Evolutionary conservation across 2,888 invertebrate genomes (phyloP).

Genomic region (Drosophila mulleri): DNA sequence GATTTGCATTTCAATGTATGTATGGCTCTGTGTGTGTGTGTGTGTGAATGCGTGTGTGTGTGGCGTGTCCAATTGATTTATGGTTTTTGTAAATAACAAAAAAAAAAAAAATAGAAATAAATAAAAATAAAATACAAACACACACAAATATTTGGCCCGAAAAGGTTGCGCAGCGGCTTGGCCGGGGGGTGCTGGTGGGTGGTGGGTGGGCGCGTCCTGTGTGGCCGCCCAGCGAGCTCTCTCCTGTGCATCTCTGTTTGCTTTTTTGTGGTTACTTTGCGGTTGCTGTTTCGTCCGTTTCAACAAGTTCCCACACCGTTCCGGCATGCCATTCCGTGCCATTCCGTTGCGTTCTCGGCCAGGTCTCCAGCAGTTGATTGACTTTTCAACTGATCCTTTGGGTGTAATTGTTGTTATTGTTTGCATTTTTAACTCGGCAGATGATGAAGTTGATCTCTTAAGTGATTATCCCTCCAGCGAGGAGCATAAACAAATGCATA

Average conservation of each 20-base stretch:
- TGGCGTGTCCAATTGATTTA: constrained; percentile 85
- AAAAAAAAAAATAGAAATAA: constrained; percentile 11
- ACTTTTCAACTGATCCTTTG: constrained; percentile 83
- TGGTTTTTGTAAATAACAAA: constrained; percentile 83
- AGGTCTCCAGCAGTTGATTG: constrained; percentile 70
- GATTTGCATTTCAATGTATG: constrained; percentile 80
- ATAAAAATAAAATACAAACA: constrained; percentile 49
- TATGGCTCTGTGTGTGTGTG: constrained; percentile 21
- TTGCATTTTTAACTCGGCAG: constrained; percentile 57
- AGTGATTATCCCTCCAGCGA: not conserved
- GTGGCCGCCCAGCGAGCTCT: constrained; percentile 49
- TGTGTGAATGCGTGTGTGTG: constrained; percentile 47
- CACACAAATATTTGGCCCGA: constrained; percentile 51
- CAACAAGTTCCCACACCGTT: constrained; percentile 52
- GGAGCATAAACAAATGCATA: not conserved
- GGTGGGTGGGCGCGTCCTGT: constrained; percentile 30
- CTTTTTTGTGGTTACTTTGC: constrained; percentile 76
- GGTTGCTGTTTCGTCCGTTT: constrained; percentile 65
- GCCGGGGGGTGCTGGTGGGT: constrained; percentile 15
- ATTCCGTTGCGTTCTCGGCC: constrained; percentile 20
- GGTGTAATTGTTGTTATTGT: constrained; percentile 81
- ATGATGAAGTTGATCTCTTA: constrained; percentile 30
- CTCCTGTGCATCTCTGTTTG: constrained; percentile 56
- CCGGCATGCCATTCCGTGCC: constrained; percentile 17
- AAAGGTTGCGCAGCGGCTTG: constrained; percentile 70